Conservation (phyloP, 1,140 invertebrate species). For the Microplitis demolitor region DNA sequence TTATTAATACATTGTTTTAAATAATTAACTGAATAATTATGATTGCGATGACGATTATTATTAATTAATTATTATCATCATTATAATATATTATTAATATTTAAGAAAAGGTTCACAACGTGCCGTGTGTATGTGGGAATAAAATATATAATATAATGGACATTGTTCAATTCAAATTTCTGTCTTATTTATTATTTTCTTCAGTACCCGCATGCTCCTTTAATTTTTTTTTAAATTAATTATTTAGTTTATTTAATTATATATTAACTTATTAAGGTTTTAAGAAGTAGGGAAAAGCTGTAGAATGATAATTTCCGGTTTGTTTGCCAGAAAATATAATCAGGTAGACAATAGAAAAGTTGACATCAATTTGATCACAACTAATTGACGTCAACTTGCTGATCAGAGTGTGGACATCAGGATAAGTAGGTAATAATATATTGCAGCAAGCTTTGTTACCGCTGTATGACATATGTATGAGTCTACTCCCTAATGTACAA, state of each 20-base stretch:
- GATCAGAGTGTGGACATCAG: too few relatives aligned
- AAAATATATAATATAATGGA: conserved; percentile 80
- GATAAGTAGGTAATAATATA: too few relatives aligned
- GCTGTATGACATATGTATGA: too few relatives aligned
- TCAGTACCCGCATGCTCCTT: background rate
- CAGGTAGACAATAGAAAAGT: too few relatives aligned
- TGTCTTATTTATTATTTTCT: conserved; percentile 26
- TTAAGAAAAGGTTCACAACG: conserved; percentile 84
- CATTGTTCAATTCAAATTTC: conserved; percentile 73
- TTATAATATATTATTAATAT: conserved; percentile 65
- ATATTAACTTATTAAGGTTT: too few relatives aligned
- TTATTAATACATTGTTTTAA: conserved; percentile 51
- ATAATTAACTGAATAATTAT: conserved; percentile 29
- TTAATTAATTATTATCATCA: conserved; percentile 48
- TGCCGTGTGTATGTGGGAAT: conserved; percentile 85
- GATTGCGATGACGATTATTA: conserved; percentile 43
- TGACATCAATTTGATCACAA: too few relatives aligned
- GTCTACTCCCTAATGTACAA: too few relatives aligned
- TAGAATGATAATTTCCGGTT: too few relatives aligned
- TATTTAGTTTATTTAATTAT: background rate
- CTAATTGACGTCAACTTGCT: too few relatives aligned
- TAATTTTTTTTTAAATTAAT: background rate
- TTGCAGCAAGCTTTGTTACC: too few relatives aligned
- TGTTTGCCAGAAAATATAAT: too few relatives aligned
- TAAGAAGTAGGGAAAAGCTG: too few relatives aligned